Percentiles rank a stretch among this genome's conserved stretches.
Evolutionary conservation across 1,140 invertebrate genomes (phyloP).

Genomic region (Pseudoatta argentina): DNA sequence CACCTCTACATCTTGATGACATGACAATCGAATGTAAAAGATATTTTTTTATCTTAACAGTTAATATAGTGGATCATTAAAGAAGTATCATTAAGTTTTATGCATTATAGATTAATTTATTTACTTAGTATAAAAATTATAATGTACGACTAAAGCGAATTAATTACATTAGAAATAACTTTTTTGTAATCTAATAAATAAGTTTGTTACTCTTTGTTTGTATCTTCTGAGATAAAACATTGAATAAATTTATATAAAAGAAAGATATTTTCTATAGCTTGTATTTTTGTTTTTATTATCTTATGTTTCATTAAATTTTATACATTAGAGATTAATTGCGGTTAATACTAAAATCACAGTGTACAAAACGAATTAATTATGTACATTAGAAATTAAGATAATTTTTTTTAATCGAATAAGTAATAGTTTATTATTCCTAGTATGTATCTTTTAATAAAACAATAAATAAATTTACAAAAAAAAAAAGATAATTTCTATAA

Average conservation of each 20-base stretch:
- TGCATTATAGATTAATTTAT: slow-evolving; percentile 27
- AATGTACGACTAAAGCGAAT: not conserved
- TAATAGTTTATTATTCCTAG: not conserved
- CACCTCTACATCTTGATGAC: not conserved
- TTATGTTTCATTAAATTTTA: not conserved
- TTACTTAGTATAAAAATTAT: not conserved
- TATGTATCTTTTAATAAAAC: not conserved
- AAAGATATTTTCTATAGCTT: not conserved
- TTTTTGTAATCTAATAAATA: not conserved
- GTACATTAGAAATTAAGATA: not conserved
- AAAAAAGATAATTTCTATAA: not conserved
- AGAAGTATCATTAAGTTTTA: not conserved
- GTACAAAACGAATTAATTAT: not conserved
- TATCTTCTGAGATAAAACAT: not conserved
- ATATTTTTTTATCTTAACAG: not conserved
- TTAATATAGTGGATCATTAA: not conserved
- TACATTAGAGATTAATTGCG: slow-evolving; percentile 18
- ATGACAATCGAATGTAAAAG: not conserved
- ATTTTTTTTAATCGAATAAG: not conserved
- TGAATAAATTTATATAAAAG: not conserved
- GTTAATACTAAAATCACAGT: not conserved
- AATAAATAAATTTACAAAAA: not conserved
- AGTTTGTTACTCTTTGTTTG: not conserved
- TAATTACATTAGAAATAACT: not conserved
- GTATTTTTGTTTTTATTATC: not conserved